Evolutionary conservation across 2,888 invertebrate genomes (phyloP), one percentile per base, ranked within the genome.

Genomic region (Biston stratarius): DNA sequence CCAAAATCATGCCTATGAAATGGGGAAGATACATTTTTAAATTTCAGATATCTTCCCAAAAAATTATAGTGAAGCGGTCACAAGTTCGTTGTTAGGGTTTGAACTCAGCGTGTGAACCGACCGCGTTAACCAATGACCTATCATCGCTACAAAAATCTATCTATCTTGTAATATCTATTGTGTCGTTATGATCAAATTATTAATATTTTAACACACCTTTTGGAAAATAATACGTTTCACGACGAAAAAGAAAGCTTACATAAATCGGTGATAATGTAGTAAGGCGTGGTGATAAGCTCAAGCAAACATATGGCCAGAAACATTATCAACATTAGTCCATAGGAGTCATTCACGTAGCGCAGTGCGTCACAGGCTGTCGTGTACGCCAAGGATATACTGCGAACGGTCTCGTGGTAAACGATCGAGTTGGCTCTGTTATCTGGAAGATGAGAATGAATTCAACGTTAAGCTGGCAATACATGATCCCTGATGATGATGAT

Each of bases 201-300:
- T n/a, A n/a, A n/a, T n/a, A n/a, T n/a, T n/a, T n/a, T n/a, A n/a
- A n/a, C n/a, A n/a, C n/a, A n/a, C n/a, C n/a, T n/a, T n/a, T n/a
- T n/a, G n/a, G n/a, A n/a, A n/a, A n/a, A n/a, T n/a, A n/a, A n/a
- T n/a, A n/a, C n/a, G n/a, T n/a, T n/a, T n/a, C n/a, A n/a, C n/a
- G n/a, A n/a, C n/a, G n/a, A n/a, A n/a, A n/a, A n/a, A 10, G 24
- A 49, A 9, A 34, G 11, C 33, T 33, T 34, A 51, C 51, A 5
- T 51, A 51, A 1, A 51, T 45, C 34, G 34, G 3, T 34, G 34
- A 57, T 48, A 36, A 47, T 12, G 58, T 48, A 38, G 58, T 58
- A 58, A 47, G 58, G 38, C 47, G 36, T 15, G 0, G 15, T 47
- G 48, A 47, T 15, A 15, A 58, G 47, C 9, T 48, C 38, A 0